phyloP scores from a whole-genome alignment of 2,888 invertebrate genomes.

The Orthonevra nobilis region DNA sequence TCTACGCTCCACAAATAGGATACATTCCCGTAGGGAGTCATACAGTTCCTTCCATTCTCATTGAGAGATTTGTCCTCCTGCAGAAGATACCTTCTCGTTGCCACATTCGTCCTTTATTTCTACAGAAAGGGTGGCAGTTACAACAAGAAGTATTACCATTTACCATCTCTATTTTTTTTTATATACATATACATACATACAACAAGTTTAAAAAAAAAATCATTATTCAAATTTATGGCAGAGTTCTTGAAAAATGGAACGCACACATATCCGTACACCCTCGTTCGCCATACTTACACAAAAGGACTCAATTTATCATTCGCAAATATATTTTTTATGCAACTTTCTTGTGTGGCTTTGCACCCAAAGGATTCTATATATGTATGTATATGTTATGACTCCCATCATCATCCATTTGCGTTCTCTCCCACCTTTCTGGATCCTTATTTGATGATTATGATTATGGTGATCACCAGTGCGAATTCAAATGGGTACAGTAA shows the following conservation, averaged over 20 bases:
- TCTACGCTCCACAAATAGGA: constrained; percentile 62
- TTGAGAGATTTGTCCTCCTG: constrained; percentile 20
- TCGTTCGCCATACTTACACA: constrained; percentile 13
- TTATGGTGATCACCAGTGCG: constrained; percentile 67
- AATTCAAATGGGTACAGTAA: constrained; percentile 60
- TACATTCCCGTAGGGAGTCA: constrained; percentile 64
- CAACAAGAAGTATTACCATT: constrained; percentile 51
- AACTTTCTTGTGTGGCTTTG: constrained; percentile 19
- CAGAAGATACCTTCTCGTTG: constrained; percentile 43
- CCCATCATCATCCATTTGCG: constrained; percentile 44
- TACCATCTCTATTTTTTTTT: constrained; percentile 19
- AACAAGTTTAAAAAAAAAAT: no score
- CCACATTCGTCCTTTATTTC: constrained; percentile 46
- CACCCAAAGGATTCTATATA: constrained; percentile 35
- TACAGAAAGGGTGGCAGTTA: constrained; percentile 36
- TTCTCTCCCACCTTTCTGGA: constrained; percentile 51
- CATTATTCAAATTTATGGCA: no score
- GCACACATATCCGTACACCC: constrained; percentile 13
- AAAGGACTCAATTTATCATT: constrained; percentile 64
- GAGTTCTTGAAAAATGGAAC: constrained; percentile 50
- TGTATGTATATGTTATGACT: no score
- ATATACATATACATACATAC: no score
- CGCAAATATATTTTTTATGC: constrained; percentile 26
- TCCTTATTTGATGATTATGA: constrained; percentile 62
- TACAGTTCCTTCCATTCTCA: constrained; percentile 30